Conservation (phyloP, 2,797 vertebrate genomes). For the Gymnodraco acuticeps region DNA sequence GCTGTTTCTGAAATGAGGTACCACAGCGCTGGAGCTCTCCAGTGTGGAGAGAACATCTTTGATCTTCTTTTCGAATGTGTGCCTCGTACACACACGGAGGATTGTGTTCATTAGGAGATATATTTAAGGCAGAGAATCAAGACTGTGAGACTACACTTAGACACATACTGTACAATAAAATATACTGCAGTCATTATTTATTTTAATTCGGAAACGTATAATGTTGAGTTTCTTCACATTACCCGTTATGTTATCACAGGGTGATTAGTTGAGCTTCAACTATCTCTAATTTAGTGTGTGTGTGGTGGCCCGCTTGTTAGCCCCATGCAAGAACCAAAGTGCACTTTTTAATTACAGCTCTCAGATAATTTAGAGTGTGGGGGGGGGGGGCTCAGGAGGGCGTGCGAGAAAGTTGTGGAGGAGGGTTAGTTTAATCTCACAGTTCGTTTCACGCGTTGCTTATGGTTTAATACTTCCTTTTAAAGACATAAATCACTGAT, state of each 20-base stretch:
- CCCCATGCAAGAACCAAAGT: conserved; percentile 63
- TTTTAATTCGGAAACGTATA: conserved; percentile 36
- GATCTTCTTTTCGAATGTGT: conserved; percentile 4
- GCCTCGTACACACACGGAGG: background rate
- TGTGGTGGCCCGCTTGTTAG: conserved; percentile 69
- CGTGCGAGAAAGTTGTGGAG: conserved; percentile 56
- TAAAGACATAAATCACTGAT: conserved; percentile 80
- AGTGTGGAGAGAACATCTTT: conserved; percentile 10
- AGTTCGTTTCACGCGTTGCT: conserved; percentile 79
- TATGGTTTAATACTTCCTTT: conserved; percentile 79
- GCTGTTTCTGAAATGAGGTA: background rate
- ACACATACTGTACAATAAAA: background rate
- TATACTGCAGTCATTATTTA: conserved; percentile 12
- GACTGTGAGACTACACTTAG: background rate
- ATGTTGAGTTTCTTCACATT: conserved; percentile 9
- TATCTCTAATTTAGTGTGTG: conserved; percentile 63
- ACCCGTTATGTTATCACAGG: conserved; percentile 49
- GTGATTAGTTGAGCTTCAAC: conserved; percentile 63
- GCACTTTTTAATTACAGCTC: conserved; percentile 81
- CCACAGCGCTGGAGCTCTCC: background rate
- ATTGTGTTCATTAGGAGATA: conserved; percentile 20
- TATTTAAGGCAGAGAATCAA: conserved; percentile 11
- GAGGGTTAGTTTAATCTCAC: conserved; percentile 83
- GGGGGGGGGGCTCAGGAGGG: conserved; percentile 30
- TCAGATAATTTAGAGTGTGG: conserved; percentile 72